Percentiles rank a stretch among this genome's conserved stretches.
phyloP scores from a whole-genome alignment of 2,113 vertebrate species.

The Argyrosomus japonicus region DNA sequence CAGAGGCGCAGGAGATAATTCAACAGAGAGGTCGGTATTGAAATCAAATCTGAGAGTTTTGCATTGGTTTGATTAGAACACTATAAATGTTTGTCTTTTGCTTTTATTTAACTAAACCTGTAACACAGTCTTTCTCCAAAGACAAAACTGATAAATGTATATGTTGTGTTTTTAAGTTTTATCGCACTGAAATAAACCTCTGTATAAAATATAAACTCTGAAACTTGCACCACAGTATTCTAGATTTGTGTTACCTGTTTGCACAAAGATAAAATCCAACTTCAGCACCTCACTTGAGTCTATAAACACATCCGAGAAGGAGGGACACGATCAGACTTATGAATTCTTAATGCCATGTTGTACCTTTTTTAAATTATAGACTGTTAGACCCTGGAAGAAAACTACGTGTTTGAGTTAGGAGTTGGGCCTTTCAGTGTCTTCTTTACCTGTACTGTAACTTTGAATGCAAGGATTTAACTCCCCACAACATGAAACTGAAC shows the following conservation, averaged over 20 bases:
- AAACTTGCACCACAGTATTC: slow-evolving; percentile 67
- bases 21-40: slow-evolving; percentile 35
- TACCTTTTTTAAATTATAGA: slow-evolving; percentile 20
- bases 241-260: slow-evolving; percentile 62
- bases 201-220: slow-evolving; percentile 83
- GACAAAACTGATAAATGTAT: slow-evolving; percentile 46
- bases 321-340: slow-evolving; percentile 6
- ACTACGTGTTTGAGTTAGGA: slow-evolving; percentile 8
- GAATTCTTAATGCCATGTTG: background rate
- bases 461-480: slow-evolving; percentile 10
- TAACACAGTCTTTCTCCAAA: slow-evolving; percentile 10
- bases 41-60: slow-evolving; percentile 49
- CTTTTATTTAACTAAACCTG: slow-evolving; percentile 31
- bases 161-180: slow-evolving; percentile 29
- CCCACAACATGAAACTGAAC: background rate
- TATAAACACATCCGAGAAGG: slow-evolving; percentile 15
- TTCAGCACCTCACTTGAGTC: background rate
- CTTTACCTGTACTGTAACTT: slow-evolving; percentile 41
- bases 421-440: slow-evolving; percentile 26
- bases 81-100: slow-evolving; percentile 47
- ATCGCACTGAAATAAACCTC: slow-evolving; percentile 71
- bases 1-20: slow-evolving; percentile 25
- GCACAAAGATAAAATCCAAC: slow-evolving; percentile 47
- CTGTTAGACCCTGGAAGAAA: slow-evolving; percentile 29
- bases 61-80: slow-evolving; percentile 41